Evolutionary conservation across 1,140 invertebrate genomes (phyloP), one percentile per base, ranked within the genome.

Genomic region (Drosophila sp.): DNA sequence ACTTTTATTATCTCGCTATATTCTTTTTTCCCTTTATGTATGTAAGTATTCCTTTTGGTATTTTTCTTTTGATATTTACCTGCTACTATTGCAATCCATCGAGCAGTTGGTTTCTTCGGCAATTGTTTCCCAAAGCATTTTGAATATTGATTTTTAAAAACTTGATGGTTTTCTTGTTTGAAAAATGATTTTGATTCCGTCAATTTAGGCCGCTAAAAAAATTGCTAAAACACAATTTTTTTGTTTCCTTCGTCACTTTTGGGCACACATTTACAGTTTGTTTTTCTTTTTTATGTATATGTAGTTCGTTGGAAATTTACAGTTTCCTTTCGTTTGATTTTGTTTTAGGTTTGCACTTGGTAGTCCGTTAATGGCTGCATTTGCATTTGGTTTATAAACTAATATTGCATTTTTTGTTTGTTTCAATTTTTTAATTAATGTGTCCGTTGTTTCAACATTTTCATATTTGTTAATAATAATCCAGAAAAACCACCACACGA

Each of bases 161-260:
- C 17, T 44, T 74, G 35, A 17, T 66, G 3, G 23, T 50, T 32
- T 68, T 32, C 10, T 47, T 68, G 50, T 55, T 29, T 23, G 54
- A 80, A 55, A 50, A 58, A 66, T 32, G 40, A 66, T 38, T 72
- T 66, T 40, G 11, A 57, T 64, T 67, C 32, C 47, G 61, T 38
- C 60, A 17, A 7, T 50, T 29, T 66, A 41, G 11, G 27, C 29
- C 38, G 58, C 10, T 38, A 29, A 17, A 78, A 85, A 85, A 91
- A 90, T 91, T 91, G 90, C 76, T 91, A 87, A 83, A 90, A 87
- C 90, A 91, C 90, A 91, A 91, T 91, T 87, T 80, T 44, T 65
- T 78, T 58, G 75, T 70, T 76, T 41, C 57, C n/a, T 72, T 62
- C 7, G 54, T 74, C 77, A 79, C 78, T 78, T 64, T 55, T 66